These are phyloP conservation scores for Melieria picta DNA, from an alignment of 2,888 invertebrate genomes.

Conservation along the genomic window DNA sequence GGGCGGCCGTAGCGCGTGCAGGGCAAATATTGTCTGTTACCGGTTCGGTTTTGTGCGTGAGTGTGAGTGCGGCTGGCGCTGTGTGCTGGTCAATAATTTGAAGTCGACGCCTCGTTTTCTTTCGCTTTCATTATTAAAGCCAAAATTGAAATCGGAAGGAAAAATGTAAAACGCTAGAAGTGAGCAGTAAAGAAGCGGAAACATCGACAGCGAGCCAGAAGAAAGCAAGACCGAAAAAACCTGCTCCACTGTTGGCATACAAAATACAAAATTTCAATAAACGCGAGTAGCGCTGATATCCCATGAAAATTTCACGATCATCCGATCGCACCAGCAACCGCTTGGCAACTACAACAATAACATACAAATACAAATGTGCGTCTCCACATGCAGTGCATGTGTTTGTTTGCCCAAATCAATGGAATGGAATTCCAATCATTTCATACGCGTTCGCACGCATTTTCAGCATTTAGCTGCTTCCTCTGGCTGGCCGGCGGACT, in stretches of 20 bases:
- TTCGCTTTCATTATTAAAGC: conserved; percentile 4
- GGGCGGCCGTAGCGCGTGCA: not conserved
- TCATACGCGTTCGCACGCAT: conserved; percentile 4
- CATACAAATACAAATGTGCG: not conserved
- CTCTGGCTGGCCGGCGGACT: too few species aligned
- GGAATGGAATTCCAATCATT: conserved; percentile 23
- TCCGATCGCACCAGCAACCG: not conserved
- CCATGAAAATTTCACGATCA: conserved; percentile 11
- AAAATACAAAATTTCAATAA: too few species aligned
- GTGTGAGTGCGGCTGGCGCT: too few species aligned
- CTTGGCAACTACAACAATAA: not conserved
- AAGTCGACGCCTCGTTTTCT: not conserved
- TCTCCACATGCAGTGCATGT: not conserved
- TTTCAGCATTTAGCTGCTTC: not conserved
- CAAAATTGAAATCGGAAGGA: not conserved
- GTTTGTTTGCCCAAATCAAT: conserved; percentile 11
- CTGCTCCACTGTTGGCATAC: not conserved
- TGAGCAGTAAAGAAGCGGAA: too few species aligned
- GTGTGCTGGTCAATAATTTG: too few species aligned
- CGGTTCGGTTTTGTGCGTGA: too few species aligned
- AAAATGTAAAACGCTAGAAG: too few species aligned
- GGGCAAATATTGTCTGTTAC: conserved; percentile 3
- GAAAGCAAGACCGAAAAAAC: not conserved
- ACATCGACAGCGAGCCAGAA: not conserved
- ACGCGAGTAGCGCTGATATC: too few species aligned